phyloP scores from a whole-genome alignment of 2,113 vertebrate genomes.

The Pseudonaja textilis region DNA sequence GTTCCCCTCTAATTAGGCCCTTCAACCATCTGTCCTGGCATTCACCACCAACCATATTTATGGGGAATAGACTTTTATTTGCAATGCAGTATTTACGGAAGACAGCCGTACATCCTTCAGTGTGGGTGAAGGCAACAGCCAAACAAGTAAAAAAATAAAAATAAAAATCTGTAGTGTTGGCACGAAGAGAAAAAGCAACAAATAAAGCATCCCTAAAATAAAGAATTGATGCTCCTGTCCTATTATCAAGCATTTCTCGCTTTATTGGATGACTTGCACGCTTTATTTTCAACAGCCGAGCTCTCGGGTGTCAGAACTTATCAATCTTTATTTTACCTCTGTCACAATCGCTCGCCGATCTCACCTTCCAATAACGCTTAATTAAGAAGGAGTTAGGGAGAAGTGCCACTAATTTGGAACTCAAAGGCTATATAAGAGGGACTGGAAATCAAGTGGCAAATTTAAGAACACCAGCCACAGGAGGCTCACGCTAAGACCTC shows the following conservation, averaged over 20 bases:
- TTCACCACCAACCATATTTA: neutral
- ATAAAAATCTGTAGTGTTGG: slow-evolving; percentile 38
- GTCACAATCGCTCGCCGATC: slow-evolving; percentile 55
- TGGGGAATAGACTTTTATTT: neutral
- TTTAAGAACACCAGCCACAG: slow-evolving; percentile 14
- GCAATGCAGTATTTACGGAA: slow-evolving; percentile 5
- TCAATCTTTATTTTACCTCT: slow-evolving; percentile 57
- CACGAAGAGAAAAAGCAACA: slow-evolving; percentile 48
- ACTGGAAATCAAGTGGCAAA: slow-evolving; percentile 67
- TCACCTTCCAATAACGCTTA: slow-evolving; percentile 61
- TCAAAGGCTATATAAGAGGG: slow-evolving; percentile 48
- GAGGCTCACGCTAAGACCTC: slow-evolving; percentile 46
- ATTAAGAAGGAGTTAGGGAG: slow-evolving; percentile 62
- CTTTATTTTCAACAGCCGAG: slow-evolving; percentile 53
- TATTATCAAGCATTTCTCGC: slow-evolving; percentile 56
- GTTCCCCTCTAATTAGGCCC: neutral
- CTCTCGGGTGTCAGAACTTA: slow-evolving; percentile 53
- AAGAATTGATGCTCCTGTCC: slow-evolving; percentile 59
- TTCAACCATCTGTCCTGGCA: neutral
- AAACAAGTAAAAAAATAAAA: neutral
- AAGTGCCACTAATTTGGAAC: slow-evolving; percentile 58
- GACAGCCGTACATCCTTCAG: slow-evolving; percentile 21
- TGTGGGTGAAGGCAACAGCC: neutral
- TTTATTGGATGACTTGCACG: slow-evolving; percentile 60
- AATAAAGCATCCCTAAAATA: slow-evolving; percentile 40